Base-by-base conservation (phyloP, 92 coral and sea anemone genomes). In the Porites cylindrica region DNA sequence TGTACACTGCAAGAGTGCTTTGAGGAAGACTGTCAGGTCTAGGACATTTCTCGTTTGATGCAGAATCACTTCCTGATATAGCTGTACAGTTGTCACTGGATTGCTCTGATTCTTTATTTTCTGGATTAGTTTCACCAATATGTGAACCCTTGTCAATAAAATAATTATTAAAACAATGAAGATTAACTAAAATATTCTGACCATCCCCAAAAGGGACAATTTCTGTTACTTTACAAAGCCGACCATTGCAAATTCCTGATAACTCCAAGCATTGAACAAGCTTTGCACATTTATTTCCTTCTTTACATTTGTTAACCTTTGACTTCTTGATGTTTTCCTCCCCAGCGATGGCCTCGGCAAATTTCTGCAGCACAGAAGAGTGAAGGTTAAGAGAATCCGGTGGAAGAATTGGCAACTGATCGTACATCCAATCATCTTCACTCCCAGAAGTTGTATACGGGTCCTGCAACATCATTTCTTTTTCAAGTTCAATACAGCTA, bases 151-250 rank as follows among this genome's bases (percentile, higher is more conserved):
- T 50, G 5, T 14, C 51, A 23, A 23, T 60, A 50, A 62, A 43
- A 9, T 72, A 62, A 62, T 52, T 50, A 62, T 52, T 50, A 20
- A 62, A 83, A 62, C 51, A 63, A 20, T 47, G 72, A 77, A 90
- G 81, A 84, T 90, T 84, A 52, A 92, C 92, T 65, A 97, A 89
- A 51, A 97, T 80, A 81, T 93, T 92, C 16, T 89, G 84, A 29
- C 98, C 98, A 91, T 95, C 95, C 24, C 93, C 78, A 69, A 93
- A 97, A 1, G 99, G 97, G n/a, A 97, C 88, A 68, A 97, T 86
- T 43, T 95, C 90, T n/a, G 93, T 77, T 17, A 97, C 93, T 51
- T 77, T 83, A 43, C 90, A 86, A 52, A 51, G 66, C 14, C 52
- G 65, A 9, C 63, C 72, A 0, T 72, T 66, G 63, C 72, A 72